Percentiles rank a stretch among this genome's conserved stretches.
phyloP scores from a whole-genome alignment of 2,797 vertebrate species.

The Threskiornis aethiopicus region DNA sequence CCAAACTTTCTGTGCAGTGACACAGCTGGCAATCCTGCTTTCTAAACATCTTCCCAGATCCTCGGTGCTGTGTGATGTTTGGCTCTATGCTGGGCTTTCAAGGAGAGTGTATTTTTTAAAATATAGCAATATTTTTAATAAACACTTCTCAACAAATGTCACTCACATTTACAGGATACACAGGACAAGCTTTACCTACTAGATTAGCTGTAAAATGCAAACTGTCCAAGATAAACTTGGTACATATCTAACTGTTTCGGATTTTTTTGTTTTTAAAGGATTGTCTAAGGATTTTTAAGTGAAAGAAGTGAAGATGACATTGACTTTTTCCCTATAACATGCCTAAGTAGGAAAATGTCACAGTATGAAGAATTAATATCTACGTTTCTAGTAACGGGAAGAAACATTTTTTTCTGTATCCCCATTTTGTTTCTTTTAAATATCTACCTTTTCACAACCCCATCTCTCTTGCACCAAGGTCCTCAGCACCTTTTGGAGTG shows the following conservation, averaged over 20 bases:
- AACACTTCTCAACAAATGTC: conserved; percentile 3
- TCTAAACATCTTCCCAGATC: conserved; percentile 27
- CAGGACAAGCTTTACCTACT: neutral
- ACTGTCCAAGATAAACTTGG: neutral
- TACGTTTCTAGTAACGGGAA: neutral
- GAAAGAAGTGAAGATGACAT: neutral
- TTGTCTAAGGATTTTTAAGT: neutral
- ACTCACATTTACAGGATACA: neutral
- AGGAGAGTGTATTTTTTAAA: neutral
- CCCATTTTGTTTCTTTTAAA: neutral
- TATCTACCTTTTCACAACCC: neutral
- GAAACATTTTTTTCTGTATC: neutral
- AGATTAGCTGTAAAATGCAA: neutral
- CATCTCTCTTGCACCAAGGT: neutral
- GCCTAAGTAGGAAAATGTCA: neutral
- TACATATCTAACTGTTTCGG: neutral
- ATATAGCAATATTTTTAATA: conserved; percentile 26
- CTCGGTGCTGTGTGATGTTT: conserved; percentile 30
- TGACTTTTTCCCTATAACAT: neutral
- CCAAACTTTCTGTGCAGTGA: neutral
- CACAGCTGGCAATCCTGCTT: conserved; percentile 6
- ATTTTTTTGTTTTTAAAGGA: conserved; percentile 24
- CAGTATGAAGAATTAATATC: neutral
- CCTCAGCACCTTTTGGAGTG: neutral
- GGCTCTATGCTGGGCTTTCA: neutral